Base-by-base conservation (phyloP, 2,888 invertebrate genomes). In the Xanthia icteritia region DNA sequence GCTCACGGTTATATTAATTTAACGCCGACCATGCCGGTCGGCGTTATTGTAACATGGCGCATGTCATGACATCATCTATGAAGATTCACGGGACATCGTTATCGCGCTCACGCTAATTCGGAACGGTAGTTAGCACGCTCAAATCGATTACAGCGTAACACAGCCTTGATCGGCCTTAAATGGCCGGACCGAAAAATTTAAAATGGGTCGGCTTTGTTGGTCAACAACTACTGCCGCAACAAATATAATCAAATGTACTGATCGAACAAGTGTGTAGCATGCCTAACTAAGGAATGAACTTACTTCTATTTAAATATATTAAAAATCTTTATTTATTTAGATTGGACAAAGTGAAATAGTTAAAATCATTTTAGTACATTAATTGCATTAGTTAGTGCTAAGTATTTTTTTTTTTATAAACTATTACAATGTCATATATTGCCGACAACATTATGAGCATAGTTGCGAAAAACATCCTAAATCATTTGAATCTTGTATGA, bases 221-320 rank as follows among this genome's bases (percentile, higher is more conserved):
- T n/a, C 17, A 39, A n/a, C 17, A 39, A 63, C n/a, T n/a, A 63
- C 36, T 36, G 23, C 3, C 61, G 23, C 31, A 31, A 20, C 20
- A 11, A 61, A 23, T 36, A 61, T 13, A n/a, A 39, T n/a, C 64
- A 20, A 42, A 27, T 27, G 13, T 31, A 0, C 13, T 11, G 27
- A 5, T 17, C 31, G 2, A 51, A 48, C 51, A 31, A 67, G 23
- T 23, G 31, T 48, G 31, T 31, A 51, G 31, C 5, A n/a, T 17
- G 58, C n/a, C 51, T 66, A 9, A 31, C 51, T 66, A 9, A 31
- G 1, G 4, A 63, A 70, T 72, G 27, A 54, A 79, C 60, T 72
- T 81, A 81, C 31, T 23, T 42, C 48, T 74, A 81, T 42, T 39
- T 23, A 2, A 81, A 74, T 75, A 56, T 81, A 74, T 78, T 75